phyloP scores from a whole-genome alignment of 2,797 vertebrate species.

The Urosaurus nigricauda region DNA sequence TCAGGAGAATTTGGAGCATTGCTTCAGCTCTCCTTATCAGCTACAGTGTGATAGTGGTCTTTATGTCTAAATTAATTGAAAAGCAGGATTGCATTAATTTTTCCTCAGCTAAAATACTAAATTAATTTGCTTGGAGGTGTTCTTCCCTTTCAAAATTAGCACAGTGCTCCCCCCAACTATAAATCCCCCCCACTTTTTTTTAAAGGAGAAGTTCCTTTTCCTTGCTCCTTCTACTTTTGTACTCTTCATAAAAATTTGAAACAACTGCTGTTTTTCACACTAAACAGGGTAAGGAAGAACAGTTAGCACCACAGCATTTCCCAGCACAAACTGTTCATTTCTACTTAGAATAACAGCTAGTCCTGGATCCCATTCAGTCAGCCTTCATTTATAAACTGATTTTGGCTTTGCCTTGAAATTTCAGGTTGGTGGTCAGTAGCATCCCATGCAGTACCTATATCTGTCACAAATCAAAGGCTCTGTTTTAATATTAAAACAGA shows the following conservation, averaged over 20 bases:
- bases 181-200: conserved; percentile 23
- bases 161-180: neutral
- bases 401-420: neutral
- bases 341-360: neutral
- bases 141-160: conserved; percentile 15
- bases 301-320: conserved; percentile 25
- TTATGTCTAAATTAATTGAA: conserved; percentile 12
- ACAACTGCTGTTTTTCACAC: conserved; percentile 21
- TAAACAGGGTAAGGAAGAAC: conserved; percentile 21
- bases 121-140: conserved; percentile 1
- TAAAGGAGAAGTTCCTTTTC: conserved; percentile 8
- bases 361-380: neutral
- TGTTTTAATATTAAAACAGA: conserved; percentile 15
- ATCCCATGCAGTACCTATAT: neutral
- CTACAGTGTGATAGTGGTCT: neutral
- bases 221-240: conserved; percentile 14
- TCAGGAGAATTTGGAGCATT: neutral
- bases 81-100: neutral
- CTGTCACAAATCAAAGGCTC: neutral
- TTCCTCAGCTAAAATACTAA: neutral
- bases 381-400: conserved; percentile 7
- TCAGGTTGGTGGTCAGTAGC: neutral
- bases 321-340: conserved; percentile 11
- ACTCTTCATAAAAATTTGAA: conserved; percentile 22
- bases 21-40: neutral